phyloP scores from a whole-genome alignment of 2,113 vertebrate species.

The Ictalurus furcatus region DNA sequence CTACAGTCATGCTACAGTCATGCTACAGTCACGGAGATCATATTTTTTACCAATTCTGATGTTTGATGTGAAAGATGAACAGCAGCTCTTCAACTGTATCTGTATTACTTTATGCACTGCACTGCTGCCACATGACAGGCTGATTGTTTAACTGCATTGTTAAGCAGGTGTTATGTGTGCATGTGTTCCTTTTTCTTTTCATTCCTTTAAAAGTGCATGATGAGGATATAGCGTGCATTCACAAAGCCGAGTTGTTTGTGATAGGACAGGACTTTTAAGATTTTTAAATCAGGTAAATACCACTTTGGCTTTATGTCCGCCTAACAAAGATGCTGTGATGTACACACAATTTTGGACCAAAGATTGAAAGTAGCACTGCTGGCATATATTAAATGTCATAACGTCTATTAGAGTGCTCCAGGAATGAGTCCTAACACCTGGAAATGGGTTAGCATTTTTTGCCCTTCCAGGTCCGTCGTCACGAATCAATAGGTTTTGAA shows the following conservation, averaged over 20 bases:
- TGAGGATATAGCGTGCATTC: not conserved
- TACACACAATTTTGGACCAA: not conserved
- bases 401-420: too few species aligned
- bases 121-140: too few species aligned
- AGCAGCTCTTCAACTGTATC: not conserved
- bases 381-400: not conserved
- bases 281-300: not conserved
- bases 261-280: not conserved
- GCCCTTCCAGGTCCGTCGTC: too few species aligned
- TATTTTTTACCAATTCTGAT: not conserved
- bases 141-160: too few species aligned
- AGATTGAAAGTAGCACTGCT: not conserved
- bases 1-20: not conserved
- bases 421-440: too few species aligned
- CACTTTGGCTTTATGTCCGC: not conserved
- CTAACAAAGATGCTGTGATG: not conserved
- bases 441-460: too few species aligned
- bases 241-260: not conserved
- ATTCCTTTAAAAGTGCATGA: too few species aligned
- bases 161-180: too few species aligned
- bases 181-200: too few species aligned
- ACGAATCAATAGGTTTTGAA: too few species aligned
- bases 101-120: too few species aligned
- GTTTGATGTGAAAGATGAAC: not conserved
- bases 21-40: not conserved